These are phyloP conservation scores for Zootermopsis nevadensis DNA, from an alignment of 2,888 invertebrate genomes.

Conservation along the genomic window DNA sequence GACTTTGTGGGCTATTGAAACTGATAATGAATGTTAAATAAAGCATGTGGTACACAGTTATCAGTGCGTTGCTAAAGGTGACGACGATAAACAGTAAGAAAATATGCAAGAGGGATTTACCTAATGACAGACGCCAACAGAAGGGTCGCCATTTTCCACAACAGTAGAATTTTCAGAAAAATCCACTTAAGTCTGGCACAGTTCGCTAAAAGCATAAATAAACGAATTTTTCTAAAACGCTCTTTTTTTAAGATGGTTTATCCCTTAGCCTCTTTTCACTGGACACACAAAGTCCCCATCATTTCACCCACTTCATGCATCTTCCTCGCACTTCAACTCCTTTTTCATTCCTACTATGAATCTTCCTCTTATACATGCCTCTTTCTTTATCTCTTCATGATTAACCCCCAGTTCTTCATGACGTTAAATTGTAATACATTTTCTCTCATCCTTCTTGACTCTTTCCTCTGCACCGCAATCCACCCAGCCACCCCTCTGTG, in stretches of 20 bases:
- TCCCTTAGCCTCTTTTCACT: neutral
- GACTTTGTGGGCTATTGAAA: too few species aligned
- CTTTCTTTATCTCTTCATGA: slow-evolving; percentile 30
- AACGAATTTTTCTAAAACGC: neutral
- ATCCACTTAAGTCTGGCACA: too few species aligned
- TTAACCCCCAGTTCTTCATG: slow-evolving; percentile 26
- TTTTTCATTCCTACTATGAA: slow-evolving; percentile 16
- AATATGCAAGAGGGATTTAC: too few species aligned
- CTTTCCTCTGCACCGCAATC: neutral
- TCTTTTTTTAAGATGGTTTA: neutral
- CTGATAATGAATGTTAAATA: too few species aligned
- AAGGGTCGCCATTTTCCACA: too few species aligned
- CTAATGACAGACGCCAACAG: too few species aligned
- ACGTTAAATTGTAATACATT: slow-evolving; percentile 43
- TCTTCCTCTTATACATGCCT: slow-evolving; percentile 17
- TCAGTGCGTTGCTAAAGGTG: too few species aligned
- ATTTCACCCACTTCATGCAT: neutral
- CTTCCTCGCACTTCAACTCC: slow-evolving; percentile 18
- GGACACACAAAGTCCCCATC: neutral
- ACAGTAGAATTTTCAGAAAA: too few species aligned
- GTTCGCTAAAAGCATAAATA: neutral
- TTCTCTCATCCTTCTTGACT: slow-evolving; percentile 30
- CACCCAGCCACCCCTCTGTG: slow-evolving; percentile 11
- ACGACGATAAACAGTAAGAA: too few species aligned
- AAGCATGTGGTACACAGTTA: too few species aligned